A percentile compares a stretch with the other conserved stretches of the same genome.
These are phyloP conservation scores for Erebia aethiops DNA, from an alignment of 2,888 invertebrate species.

Conservation along the genomic window DNA sequence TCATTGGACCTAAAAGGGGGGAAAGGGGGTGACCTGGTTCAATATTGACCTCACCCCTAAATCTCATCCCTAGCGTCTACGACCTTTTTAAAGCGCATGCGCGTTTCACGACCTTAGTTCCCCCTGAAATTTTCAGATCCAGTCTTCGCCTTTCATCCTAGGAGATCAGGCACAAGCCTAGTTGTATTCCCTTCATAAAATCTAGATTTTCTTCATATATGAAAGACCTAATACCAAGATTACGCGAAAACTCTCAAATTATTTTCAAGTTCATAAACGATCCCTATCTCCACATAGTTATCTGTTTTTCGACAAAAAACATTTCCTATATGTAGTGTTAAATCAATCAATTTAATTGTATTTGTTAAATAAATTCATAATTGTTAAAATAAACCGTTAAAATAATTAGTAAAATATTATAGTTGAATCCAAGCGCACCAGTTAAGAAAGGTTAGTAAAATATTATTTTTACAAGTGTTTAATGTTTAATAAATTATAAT, in stretches of 20 bases:
- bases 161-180: constrained; percentile 43
- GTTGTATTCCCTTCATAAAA: constrained; percentile 42
- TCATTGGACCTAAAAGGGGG: constrained; percentile 37
- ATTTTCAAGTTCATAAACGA: constrained; percentile 59
- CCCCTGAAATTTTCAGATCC: constrained; percentile 53
- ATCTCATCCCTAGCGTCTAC: constrained; percentile 42
- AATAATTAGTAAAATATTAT: constrained; percentile 2
- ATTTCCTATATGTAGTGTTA: constrained; percentile 76
- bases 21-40: constrained; percentile 63
- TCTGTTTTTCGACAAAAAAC: constrained; percentile 76
- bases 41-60: constrained; percentile 52
- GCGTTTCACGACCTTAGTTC: constrained; percentile 50
- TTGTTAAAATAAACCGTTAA: too few relatives aligned
- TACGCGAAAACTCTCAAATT: constrained; percentile 40
- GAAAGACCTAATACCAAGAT: constrained; percentile 60
- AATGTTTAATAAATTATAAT: background rate
- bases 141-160: constrained; percentile 44
- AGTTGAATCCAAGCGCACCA: constrained; percentile 1
- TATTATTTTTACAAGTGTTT: background rate
- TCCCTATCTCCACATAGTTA: constrained; percentile 65
- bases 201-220: constrained; percentile 60
- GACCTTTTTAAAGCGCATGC: constrained; percentile 71
- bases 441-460: constrained; percentile 28
- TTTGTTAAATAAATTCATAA: constrained; percentile 5
- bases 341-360: constrained; percentile 29